A percentile compares a stretch with the other conserved stretches of the same genome.
These are phyloP conservation scores for Phortica okadai DNA, from an alignment of 2,888 invertebrate species.

Conservation along the genomic window DNA sequence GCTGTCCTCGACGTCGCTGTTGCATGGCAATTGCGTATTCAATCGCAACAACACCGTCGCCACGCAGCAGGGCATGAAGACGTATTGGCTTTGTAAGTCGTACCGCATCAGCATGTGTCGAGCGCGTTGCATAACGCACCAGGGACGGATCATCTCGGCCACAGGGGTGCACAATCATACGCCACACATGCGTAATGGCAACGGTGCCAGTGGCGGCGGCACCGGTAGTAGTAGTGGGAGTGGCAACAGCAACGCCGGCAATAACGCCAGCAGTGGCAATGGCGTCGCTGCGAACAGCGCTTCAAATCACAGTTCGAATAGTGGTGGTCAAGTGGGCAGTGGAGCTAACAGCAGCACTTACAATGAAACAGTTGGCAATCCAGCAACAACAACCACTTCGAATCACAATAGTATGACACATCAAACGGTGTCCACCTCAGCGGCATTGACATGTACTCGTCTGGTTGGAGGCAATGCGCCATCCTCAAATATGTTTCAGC, in stretches of 20 bases:
- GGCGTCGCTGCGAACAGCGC: slow-evolving; percentile 24
- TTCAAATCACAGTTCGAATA: slow-evolving; percentile 50
- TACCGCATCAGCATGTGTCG: slow-evolving; percentile 77
- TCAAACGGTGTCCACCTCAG: neutral
- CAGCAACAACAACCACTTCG: neutral
- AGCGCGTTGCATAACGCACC: slow-evolving; percentile 76
- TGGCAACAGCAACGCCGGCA: slow-evolving; percentile 26
- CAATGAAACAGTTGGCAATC: neutral
- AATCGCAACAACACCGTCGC: slow-evolving; percentile 77
- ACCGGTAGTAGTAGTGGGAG: slow-evolving; percentile 35
- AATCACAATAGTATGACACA: neutral
- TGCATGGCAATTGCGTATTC: slow-evolving; percentile 76
- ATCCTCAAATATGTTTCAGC: slow-evolving; percentile 47
- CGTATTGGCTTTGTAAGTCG: slow-evolving; percentile 77
- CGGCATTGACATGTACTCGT: slow-evolving; percentile 27
- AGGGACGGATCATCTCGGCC: slow-evolving; percentile 76
- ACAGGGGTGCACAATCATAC: slow-evolving; percentile 76
- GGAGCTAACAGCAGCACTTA: slow-evolving; percentile 28
- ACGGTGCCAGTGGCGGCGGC: slow-evolving; percentile 32
- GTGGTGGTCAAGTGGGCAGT: slow-evolving; percentile 23
- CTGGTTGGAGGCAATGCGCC: neutral
- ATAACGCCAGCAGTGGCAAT: slow-evolving; percentile 27
- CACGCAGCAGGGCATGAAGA: slow-evolving; percentile 77
- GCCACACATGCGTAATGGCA: slow-evolving; percentile 74
- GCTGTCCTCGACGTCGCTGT: slow-evolving; percentile 76